Base-by-base conservation (phyloP, 1,140 invertebrate species). In the Dreissena polymorpha region DNA sequence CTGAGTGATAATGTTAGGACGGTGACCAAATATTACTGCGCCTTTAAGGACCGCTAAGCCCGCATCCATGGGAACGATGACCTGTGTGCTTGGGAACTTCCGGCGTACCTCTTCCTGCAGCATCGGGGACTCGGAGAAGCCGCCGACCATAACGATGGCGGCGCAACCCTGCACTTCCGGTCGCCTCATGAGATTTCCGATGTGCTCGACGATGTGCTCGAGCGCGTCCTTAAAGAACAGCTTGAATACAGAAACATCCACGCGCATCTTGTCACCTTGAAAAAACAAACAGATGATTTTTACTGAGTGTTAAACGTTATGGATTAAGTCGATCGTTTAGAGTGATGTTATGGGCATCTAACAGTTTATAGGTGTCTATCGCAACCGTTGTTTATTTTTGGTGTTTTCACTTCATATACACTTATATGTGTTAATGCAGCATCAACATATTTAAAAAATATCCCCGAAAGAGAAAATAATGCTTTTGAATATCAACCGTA, bases 101-200 rank as follows among this genome's bases (percentile, higher is more conserved):
- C 10, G 21, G 23, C 57, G 55, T 0, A 83, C 51, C 13, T n/a
- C 53, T 65, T 75, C 64, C 51, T 83, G 81, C 25, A 83, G 67
- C 53, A 83, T 70, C 13, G 67, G 65, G 0, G 72, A 76, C 21
- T 83, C 74, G 13, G 81, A 83, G 60, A 83, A 83, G 0, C 81
- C 81, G 10, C 81, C 81, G 18, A 83, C 83, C 83, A 85, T 76
- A 7, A 85, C 18, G n/a, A 85, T 85, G 8, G 75, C 75, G 12
- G 69, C 29, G 49, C 73, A 79, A 6, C 70, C 71, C 29, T 23
- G 23, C 12, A 78, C 70, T 21, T 68, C 21, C 16, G 83, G 83
- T 21, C 79, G 60, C 29, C 25, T 29, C 14, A 85, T 14, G 14
- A 85, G 70, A 29, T 69, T 77, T 21, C 63, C 73, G 1, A 84